Evolutionary conservation across 2,888 invertebrate species (phyloP).

Genomic region (Andrena marginata): DNA sequence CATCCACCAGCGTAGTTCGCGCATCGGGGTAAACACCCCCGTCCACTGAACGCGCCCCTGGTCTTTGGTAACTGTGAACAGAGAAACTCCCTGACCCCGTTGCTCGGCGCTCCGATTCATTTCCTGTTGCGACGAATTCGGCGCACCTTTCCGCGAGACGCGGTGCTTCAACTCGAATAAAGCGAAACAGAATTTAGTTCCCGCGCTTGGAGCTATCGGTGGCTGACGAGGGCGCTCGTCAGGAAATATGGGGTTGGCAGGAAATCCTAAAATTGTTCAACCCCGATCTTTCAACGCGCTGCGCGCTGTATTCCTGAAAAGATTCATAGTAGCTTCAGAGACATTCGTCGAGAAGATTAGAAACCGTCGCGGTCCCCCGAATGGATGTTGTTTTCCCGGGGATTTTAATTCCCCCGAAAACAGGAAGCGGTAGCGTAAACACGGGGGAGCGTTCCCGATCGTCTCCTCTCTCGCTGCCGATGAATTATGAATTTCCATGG

Average conservation of each 20-base stretch:
- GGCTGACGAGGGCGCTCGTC: background rate
- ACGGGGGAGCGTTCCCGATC: conserved; percentile 4
- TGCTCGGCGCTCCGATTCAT: background rate
- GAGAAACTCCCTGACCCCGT: conserved; percentile 6
- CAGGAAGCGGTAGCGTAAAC: conserved; percentile 19
- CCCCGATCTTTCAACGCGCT: background rate
- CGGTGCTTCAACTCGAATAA: background rate
- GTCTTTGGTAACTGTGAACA: background rate
- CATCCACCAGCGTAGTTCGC: conserved; percentile 36
- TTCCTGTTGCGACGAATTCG: conserved; percentile 1
- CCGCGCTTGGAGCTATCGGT: background rate
- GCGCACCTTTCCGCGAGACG: background rate
- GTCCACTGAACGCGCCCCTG: background rate
- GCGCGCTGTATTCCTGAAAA: background rate
- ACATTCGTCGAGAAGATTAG: background rate
- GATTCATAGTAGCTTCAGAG: background rate
- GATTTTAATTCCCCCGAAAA: conserved; percentile 18
- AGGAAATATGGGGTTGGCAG: too few species aligned
- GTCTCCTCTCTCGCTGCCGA: conserved; percentile 20
- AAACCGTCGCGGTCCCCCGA: background rate
- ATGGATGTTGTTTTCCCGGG: background rate
- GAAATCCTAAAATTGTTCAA: background rate
- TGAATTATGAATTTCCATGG: conserved; percentile 55
- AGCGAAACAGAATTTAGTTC: background rate
- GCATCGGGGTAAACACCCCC: conserved; percentile 40